Base-by-base conservation (phyloP, 2,888 invertebrate genomes). In the Volucella inanis region DNA sequence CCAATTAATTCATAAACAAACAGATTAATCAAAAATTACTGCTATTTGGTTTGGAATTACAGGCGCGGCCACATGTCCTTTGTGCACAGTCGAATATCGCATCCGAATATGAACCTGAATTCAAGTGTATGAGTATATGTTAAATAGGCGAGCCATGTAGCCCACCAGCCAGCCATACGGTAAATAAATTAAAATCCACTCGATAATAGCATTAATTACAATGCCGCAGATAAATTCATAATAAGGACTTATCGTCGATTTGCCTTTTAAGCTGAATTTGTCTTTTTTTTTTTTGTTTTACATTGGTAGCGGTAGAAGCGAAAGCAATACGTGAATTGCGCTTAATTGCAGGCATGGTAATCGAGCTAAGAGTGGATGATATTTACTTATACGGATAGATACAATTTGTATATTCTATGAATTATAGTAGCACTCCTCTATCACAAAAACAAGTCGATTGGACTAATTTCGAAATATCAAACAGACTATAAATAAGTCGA, bases 21-120 rank as follows among this genome's bases (percentile, higher is more conserved):
- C 74, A 86, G 86, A 86, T 82, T 86, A 86, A 86, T 86, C 86
- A 86, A 82, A 86, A 86, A 86, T 82, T 86, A 82, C 82, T 86
- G 86, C 82, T 82, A 76, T 86, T 86, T 77, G 85, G 82, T 70
- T 80, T 85, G 71, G 81, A 71, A 81, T 81, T 85, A 85, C 85
- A 81, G 64, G 62, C 55, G 67, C 61, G 72, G 64, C 77, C 77
- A 68, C 67, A 61, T 71, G 65, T 62, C 15, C 50, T 31, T 31
- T 31, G 31, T 31, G 31, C 31, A 31, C 31, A 31, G 31, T 31
- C 31, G 31, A 31, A 31, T 31, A 31, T 31, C 31, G 1, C 31
- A 31, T 31, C 31, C 31, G 6, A 31, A 31, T 31, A 52, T 54
- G 43, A 14, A 39, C 50, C 38, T n/a, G 4, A 31, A n/a, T 1